phyloP scores from a whole-genome alignment of 2,888 invertebrate genomes.

The Acanthococcus lagerstroemiae region DNA sequence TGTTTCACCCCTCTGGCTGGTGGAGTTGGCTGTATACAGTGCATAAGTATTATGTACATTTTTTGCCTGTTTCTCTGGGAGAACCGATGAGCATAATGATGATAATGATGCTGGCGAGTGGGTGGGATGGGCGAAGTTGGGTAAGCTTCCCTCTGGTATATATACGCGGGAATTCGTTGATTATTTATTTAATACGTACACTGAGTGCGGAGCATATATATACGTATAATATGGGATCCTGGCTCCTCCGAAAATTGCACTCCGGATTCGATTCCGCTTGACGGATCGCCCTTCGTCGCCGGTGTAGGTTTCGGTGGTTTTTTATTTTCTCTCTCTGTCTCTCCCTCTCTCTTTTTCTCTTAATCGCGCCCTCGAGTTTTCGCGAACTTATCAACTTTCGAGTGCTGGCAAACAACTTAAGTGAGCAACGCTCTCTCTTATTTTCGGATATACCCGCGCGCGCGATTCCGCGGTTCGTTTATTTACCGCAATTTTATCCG shows the following conservation, averaged over 20 bases:
- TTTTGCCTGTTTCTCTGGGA: too few species aligned
- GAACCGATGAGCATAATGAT: too few species aligned
- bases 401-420: slow-evolving; percentile 6
- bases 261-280: background rate
- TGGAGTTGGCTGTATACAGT: too few species aligned
- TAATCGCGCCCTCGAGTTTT: too few species aligned
- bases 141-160: too few species aligned
- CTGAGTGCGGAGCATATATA: background rate
- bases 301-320: background rate
- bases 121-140: too few species aligned
- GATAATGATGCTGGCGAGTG: too few species aligned
- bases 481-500: slow-evolving; percentile 29
- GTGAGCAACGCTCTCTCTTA: slow-evolving; percentile 7
- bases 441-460: too few species aligned
- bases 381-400: slow-evolving; percentile 19
- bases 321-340: background rate
- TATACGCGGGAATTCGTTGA: background rate
- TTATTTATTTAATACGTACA: background rate
- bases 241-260: background rate
- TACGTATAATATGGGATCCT: too few species aligned
- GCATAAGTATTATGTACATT: too few species aligned
- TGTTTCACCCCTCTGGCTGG: too few species aligned
- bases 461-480: slow-evolving; percentile 6
- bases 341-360: background rate
- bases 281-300: background rate